A percentile compares a stretch with the other conserved stretches of the same genome.
phyloP scores from a whole-genome alignment of 2,888 invertebrate species.

The Aphrophora alni region DNA sequence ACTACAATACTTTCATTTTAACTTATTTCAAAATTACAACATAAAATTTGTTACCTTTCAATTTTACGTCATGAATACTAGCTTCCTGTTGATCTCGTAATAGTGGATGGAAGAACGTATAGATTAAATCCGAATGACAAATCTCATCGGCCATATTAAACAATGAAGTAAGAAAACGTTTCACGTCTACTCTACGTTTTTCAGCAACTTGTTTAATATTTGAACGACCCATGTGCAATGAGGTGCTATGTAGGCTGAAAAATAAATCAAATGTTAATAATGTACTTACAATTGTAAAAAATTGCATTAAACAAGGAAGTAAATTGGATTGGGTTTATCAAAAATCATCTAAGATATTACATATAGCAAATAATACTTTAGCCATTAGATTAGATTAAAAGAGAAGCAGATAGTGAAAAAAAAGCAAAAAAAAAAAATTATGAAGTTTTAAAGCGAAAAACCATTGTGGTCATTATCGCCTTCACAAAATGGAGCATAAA shows the following conservation, averaged over 20 bases:
- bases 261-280: slow-evolving; percentile 41
- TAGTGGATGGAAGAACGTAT: slow-evolving; percentile 98
- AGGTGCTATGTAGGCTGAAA: slow-evolving; percentile 68
- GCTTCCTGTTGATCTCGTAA: slow-evolving; percentile 92
- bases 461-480: too few species aligned
- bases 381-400: too few species aligned
- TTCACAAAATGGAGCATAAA: too few species aligned
- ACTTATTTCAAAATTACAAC: too few species aligned
- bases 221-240: slow-evolving; percentile 86
- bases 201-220: slow-evolving; percentile 96
- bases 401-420: too few species aligned
- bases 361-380: background rate
- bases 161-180: slow-evolving; percentile 84
- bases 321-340: too few species aligned
- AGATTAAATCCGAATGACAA: slow-evolving; percentile 93
- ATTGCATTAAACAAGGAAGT: background rate
- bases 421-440: too few species aligned
- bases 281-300: background rate
- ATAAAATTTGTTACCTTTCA: slow-evolving; percentile 68
- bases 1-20: too few species aligned
- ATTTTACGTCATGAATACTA: slow-evolving; percentile 77
- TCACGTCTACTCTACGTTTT: slow-evolving; percentile 87
- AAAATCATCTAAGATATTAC: background rate
- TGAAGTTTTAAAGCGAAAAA: too few species aligned
- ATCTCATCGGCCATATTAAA: slow-evolving; percentile 92